A percentile compares a stretch with the other conserved stretches of the same genome.
These are phyloP conservation scores for Aphrophora alni DNA, from an alignment of 2,888 invertebrate species.

Conservation along the genomic window DNA sequence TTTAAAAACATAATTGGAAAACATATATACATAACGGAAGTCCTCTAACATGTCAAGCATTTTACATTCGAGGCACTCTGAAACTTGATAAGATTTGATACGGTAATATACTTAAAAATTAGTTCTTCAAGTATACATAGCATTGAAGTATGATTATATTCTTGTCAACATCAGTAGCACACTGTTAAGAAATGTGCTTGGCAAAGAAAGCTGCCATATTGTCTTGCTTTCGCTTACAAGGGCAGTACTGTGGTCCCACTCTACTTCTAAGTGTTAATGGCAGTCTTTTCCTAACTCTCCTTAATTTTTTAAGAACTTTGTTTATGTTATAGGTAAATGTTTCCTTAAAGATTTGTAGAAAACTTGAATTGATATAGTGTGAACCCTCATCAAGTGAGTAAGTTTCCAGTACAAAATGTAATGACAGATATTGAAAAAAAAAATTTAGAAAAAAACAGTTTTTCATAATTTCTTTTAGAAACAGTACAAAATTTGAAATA, in stretches of 20 bases:
- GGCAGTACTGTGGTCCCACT: not conserved
- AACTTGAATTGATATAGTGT: not conserved
- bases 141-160: no score
- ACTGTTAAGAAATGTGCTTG: conserved; percentile 1
- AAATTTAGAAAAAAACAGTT: no score
- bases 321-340: not conserved
- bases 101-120: not conserved
- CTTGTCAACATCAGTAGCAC: not conserved
- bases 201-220: not conserved
- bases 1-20: not conserved
- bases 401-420: no score
- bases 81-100: not conserved
- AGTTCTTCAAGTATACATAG: not conserved
- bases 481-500: no score
- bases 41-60: not conserved
- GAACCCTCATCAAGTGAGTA: not conserved
- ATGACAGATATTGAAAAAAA: no score
- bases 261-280: not conserved
- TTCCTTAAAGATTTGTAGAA: not conserved
- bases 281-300: not conserved
- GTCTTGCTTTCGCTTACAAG: not conserved
- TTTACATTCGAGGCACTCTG: conserved; percentile 4
- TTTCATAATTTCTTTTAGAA: no score
- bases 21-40: not conserved
- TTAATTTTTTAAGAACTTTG: not conserved